Evolutionary conservation across 2,113 vertebrate species (phyloP), one percentile per base, ranked within the genome.

Genomic region (Takifugu bimaculatus): DNA sequence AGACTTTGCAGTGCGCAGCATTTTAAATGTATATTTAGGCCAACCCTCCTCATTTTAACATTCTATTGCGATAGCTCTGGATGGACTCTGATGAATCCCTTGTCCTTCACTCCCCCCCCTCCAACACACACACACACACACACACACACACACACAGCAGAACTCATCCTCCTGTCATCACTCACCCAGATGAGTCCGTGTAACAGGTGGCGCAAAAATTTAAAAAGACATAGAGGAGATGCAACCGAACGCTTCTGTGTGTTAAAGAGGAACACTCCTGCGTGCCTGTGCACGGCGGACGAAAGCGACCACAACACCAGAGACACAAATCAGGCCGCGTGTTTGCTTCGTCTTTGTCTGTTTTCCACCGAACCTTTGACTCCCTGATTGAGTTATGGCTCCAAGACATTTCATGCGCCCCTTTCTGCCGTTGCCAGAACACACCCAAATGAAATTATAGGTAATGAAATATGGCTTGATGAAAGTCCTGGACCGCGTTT

Each of bases 181-280:
- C 83, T 78, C 14, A 63, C 35, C 67, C 65, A 70, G 76, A 85
- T 83, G 79, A 85, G 78, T 68, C 79, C 28, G 26, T 58, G 70
- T 83, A 82, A 86, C 87, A 88, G 85, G 85, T 88, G 79, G 81
- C 75, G 66, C 9, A 20, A 78, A 77, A 84, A 86, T 87, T 82
- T 71, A 72, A 71, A 79, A 77, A 66, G 72, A 81, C 75, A 83
- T 67, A 73, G 65, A 74, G 72, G 78, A 65, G 79, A 81, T 67
- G 57, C 70, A 65, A 83, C 56, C 50, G 60, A 75, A 73, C 72
- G 72, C 68, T 73, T 61, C 48, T 63, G 55, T 52, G 57, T 51
- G 45, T 11, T 53, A 3, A 20, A 35, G 47, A 61, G 52, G 39
- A 70, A 47, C 14, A 35, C 29, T 54, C 28, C 26, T 32, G 49